A percentile compares a stretch with the other conserved stretches of the same genome.
These are phyloP conservation scores for Oceanodroma tethys DNA, from an alignment of 2,113 vertebrate species.

Conservation along the genomic window DNA sequence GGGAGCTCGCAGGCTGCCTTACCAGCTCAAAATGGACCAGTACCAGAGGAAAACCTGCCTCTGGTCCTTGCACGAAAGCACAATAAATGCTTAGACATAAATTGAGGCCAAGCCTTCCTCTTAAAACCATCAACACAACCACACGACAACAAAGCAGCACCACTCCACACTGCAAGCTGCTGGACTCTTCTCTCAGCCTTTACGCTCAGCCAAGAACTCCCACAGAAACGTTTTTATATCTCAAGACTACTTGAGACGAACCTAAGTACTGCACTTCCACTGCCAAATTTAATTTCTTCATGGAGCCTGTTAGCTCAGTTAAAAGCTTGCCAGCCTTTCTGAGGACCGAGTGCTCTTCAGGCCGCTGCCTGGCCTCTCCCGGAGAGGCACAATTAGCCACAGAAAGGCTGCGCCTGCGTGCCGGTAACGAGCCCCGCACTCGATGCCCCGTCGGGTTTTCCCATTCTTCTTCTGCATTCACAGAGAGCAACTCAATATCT, in stretches of 20 bases:
- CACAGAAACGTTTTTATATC: slow-evolving; percentile 45
- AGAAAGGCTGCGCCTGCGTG: neutral
- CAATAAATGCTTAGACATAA: neutral
- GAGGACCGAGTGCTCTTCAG: neutral
- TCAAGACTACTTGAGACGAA: slow-evolving; percentile 54
- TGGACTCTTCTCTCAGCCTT: neutral
- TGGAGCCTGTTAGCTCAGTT: neutral
- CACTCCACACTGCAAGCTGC: neutral
- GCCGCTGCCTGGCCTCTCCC: neutral
- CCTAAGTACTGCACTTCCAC: slow-evolving; percentile 4
- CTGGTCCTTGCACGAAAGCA: neutral
- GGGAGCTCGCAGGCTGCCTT: neutral
- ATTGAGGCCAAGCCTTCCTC: neutral
- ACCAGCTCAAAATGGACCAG: neutral
- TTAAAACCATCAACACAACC: neutral
- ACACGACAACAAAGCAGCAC: neutral
- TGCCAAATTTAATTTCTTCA: slow-evolving; percentile 26
- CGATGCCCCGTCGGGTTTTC: accelerated
- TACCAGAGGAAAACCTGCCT: neutral
- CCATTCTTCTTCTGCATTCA: neutral
- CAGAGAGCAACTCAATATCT: neutral
- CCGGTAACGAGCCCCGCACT: accelerated
- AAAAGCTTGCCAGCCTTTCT: neutral
- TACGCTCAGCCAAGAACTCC: slow-evolving; percentile 36
- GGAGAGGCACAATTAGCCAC: neutral